Base-by-base conservation (phyloP, 2,888 invertebrate species). In the Lasioglossum morio region DNA sequence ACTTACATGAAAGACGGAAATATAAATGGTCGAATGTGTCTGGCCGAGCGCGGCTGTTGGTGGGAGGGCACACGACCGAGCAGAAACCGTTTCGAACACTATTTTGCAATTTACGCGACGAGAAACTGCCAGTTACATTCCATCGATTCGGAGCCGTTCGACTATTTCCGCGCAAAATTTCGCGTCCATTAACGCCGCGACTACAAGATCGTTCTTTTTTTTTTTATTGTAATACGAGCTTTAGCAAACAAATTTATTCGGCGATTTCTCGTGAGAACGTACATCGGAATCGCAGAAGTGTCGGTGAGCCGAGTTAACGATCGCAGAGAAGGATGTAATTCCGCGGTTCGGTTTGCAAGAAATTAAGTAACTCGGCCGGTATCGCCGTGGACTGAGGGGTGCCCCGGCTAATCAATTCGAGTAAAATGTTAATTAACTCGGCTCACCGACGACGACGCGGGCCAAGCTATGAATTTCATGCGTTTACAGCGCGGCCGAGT, bases 1-100 rank as follows among this genome's bases (percentile, higher is more conserved):
- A 81, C 87, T 87, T 84, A 79, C 87, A 75, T 63, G 81, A 81
- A 72, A 79, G 87, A 81, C 87, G 81, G 87, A 87, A 87, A 87
- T 87, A 87, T 83, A 87, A 87, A 87, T 76, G 81, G 81, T 10
- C 57, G 80, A 82, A 83, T 83, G 73, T 72, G 79, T 74, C 76
- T 77, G 53, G 83, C 73, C 74, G 72, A 66, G 63, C 72, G 46
- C 43, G 4, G 16, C 16, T 30, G 16, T 7, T 23, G 37, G 70
- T 19, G 12, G 14, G 12, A 3, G n/a, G 12, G n/a, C n/a, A 12
- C n/a, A 60, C 23, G 4, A 72, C 73, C 57, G 60, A 85, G 69
- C 60, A 74, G 69, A 81, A 85, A 73, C 63, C 63, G 27, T 30
- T 63, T 1, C 63, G 30, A 30, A 81, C 85, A 73, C 60, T 82